These are phyloP conservation scores for Blera fallax DNA, from an alignment of 2,888 invertebrate genomes.

Conservation along the genomic window DNA sequence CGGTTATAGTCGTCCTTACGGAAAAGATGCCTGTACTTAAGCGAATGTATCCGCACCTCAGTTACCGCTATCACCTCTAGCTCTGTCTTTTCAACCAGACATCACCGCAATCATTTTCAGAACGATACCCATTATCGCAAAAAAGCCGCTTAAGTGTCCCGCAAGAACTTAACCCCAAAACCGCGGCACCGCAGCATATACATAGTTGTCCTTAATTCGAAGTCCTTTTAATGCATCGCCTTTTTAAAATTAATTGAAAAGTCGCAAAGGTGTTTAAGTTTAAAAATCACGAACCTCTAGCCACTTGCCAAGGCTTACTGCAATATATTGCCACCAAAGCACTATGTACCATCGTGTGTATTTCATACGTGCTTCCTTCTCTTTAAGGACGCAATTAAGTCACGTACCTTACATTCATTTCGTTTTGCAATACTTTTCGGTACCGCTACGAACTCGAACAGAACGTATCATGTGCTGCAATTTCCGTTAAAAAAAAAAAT, in stretches of 20 bases:
- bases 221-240: not conserved
- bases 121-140: too few species aligned
- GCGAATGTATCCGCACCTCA: too few species aligned
- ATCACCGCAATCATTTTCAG: too few species aligned
- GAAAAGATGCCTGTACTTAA: too few species aligned
- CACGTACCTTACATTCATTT: slow-evolving; percentile 40
- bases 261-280: not conserved
- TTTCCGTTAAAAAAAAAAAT: not conserved
- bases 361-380: slow-evolving; percentile 7
- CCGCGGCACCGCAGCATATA: not conserved
- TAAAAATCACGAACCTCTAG: not conserved
- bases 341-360: not conserved
- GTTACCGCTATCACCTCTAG: too few species aligned
- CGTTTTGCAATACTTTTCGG: slow-evolving; percentile 31
- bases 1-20: too few species aligned
- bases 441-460: slow-evolving; percentile 3
- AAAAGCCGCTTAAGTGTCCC: too few species aligned
- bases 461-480: slow-evolving; percentile 36
- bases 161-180: not conserved
- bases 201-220: not conserved
- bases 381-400: slow-evolving; percentile 29
- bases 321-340: not conserved
- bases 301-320: not conserved
- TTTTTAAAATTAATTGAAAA: not conserved
- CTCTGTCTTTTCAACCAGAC: too few species aligned